These are phyloP conservation scores for Choreutis nemorana DNA, from an alignment of 2,888 invertebrate genomes.

Conservation along the genomic window DNA sequence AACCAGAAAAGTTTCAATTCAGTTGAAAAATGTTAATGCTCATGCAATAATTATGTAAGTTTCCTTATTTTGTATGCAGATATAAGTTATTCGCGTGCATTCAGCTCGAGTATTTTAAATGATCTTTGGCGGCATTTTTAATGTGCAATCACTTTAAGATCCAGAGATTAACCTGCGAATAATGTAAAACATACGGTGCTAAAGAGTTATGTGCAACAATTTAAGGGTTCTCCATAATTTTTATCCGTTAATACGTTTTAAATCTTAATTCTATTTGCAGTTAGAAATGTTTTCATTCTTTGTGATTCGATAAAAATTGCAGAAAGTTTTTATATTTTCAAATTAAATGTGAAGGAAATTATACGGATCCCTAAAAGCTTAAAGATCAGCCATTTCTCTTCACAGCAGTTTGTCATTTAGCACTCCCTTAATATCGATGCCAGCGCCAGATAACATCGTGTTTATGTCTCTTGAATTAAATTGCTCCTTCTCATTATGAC, in stretches of 20 bases:
- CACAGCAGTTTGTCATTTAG: conserved; percentile 58
- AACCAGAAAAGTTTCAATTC: too few species aligned
- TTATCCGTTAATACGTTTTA: too few species aligned
- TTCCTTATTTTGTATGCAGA: conserved; percentile 29
- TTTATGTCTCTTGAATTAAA: conserved; percentile 62
- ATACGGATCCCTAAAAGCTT: too few species aligned
- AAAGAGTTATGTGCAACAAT: conserved; percentile 25
- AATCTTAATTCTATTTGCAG: too few species aligned
- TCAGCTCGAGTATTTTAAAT: conserved; percentile 29
- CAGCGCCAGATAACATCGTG: conserved; percentile 50
- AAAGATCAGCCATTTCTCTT: conserved; percentile 37
- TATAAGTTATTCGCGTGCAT: conserved; percentile 30
- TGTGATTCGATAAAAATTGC: too few species aligned
- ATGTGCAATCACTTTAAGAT: conserved; percentile 40
- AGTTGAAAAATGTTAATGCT: too few species aligned
- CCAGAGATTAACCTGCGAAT: conserved; percentile 45
- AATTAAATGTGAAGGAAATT: too few species aligned
- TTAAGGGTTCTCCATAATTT: too few species aligned
- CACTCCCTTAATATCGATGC: conserved; percentile 59
- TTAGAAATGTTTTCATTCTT: too few species aligned
- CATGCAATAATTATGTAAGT: too few species aligned
- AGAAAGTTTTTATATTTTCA: too few species aligned
- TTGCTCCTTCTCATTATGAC: conserved; percentile 55
- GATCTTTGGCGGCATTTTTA: conserved; percentile 40
- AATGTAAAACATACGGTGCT: conserved; percentile 50